Evolutionary conservation across 2,797 vertebrate genomes (phyloP).

Genomic region (Eleutherodactylus coqui): DNA sequence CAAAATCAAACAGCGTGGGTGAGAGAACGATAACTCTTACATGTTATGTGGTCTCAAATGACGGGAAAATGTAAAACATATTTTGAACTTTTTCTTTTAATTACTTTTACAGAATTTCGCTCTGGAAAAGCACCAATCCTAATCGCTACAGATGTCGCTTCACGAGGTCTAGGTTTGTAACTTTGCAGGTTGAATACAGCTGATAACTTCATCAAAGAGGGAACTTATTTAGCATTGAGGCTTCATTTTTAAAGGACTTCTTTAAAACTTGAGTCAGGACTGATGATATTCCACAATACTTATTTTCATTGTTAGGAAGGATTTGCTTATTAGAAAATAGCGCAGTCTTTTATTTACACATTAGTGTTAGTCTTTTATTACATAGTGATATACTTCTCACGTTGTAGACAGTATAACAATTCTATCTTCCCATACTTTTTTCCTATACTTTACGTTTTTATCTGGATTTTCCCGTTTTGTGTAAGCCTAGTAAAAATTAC

Average conservation of each 20-base stretch:
- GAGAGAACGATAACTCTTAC: background rate
- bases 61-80: background rate
- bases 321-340: background rate
- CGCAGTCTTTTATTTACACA: background rate
- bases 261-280: background rate
- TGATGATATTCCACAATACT: background rate
- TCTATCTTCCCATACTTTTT: background rate
- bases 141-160: conserved; percentile 98
- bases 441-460: background rate
- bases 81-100: background rate
- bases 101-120: conserved; percentile 88
- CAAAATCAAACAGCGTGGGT: background rate
- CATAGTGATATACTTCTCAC: background rate
- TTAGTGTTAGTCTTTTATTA: background rate
- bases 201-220: background rate
- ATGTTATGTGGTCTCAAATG: background rate
- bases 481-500: background rate
- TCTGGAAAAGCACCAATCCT: conserved; percentile 97
- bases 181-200: conserved; percentile 13
- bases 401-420: too few species aligned
- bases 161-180: conserved; percentile 99
- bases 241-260: background rate
- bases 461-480: background rate
- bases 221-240: background rate
- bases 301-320: background rate